A percentile compares a stretch with the other conserved stretches of the same genome.
Evolutionary conservation across 2,113 vertebrate species (phyloP).

Genomic region (Indri indri): DNA sequence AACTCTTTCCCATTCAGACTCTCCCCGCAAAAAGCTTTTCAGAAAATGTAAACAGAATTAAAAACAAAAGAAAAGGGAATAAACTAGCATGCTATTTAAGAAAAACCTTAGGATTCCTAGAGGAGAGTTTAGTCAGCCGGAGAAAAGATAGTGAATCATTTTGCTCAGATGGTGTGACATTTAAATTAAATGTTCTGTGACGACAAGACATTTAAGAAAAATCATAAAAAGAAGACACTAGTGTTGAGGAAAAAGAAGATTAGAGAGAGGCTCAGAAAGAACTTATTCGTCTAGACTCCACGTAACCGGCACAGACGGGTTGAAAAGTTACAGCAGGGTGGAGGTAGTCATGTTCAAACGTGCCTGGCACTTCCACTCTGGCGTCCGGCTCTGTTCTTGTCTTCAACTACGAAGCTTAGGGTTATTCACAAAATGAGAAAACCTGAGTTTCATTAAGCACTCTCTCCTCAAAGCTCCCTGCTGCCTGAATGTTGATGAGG

Average conservation of each 20-base stretch:
- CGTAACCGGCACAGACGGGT: neutral
- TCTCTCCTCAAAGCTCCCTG: neutral
- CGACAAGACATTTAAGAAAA: neutral
- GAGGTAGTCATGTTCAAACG: neutral
- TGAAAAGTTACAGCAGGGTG: neutral
- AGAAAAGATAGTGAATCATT: conserved; percentile 24
- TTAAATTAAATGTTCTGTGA: conserved; percentile 47
- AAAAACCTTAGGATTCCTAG: neutral
- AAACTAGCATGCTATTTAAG: conserved; percentile 10
- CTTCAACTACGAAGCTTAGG: neutral
- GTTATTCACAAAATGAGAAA: neutral
- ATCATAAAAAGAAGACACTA: neutral
- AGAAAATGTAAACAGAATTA: conserved; percentile 28
- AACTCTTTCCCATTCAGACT: conserved; percentile 15
- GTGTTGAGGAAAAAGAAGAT: neutral
- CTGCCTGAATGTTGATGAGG: neutral
- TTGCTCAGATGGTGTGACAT: conserved; percentile 49
- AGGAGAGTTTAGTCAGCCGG: neutral
- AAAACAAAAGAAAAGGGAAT: conserved; percentile 42
- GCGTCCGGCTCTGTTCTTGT: neutral
- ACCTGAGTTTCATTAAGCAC: neutral
- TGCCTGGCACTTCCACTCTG: neutral
- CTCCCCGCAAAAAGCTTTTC: neutral
- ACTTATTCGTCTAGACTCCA: neutral
- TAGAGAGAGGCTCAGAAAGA: neutral